Evolutionary conservation across 2,797 vertebrate species (phyloP), one percentile per base, ranked within the genome.

Genomic region (Chaetophractus vellerosus): DNA sequence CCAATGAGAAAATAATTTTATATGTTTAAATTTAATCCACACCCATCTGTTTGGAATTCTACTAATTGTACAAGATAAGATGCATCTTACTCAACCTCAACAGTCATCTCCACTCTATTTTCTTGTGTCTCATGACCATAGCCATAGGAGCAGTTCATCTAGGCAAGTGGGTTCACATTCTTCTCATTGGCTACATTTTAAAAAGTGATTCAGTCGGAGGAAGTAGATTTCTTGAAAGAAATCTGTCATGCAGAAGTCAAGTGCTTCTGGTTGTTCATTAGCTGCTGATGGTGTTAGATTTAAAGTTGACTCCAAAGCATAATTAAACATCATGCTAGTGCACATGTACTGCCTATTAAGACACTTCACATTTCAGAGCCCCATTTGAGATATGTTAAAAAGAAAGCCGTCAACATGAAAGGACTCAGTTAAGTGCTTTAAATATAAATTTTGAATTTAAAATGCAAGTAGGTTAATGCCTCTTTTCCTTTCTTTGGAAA

Each of bases 381-480:
- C 69, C 76, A 94, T 16, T 59, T 80, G 84, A 76, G 88, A 75
- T 48, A 33, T 86, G 96, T 95, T 96, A 81, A 91, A 89, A 64
- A 95, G 93, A 91, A 97, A 88, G 81, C 95, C 96, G 97, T 92
- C 93, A 94, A 52, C 18, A n/a, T 75, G 63, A 86, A 90, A 93
- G 79, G 94, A 84, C 93, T 81, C 80, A 83, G 91, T 64, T 90
- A 89, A 82, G 81, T 38, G 90, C 90, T 90, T 95, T 96, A 95
- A 96, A 95, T 84, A 94, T 84, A 95, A 74, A 95, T 88, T 95
- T 75, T 63, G 64, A 93, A 96, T 96, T 96, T 96, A 92, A 97
- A 96, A 97, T 96, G 93, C 90, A 96, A 96, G 97, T 94, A 12
- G 61, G 0, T 36, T 81, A 61, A 93, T 93, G 85, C n/a, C 83